These are phyloP conservation scores for Micromussa lordhowensis DNA, from an alignment of 92 coral and sea anemone species.

Conservation along the genomic window DNA sequence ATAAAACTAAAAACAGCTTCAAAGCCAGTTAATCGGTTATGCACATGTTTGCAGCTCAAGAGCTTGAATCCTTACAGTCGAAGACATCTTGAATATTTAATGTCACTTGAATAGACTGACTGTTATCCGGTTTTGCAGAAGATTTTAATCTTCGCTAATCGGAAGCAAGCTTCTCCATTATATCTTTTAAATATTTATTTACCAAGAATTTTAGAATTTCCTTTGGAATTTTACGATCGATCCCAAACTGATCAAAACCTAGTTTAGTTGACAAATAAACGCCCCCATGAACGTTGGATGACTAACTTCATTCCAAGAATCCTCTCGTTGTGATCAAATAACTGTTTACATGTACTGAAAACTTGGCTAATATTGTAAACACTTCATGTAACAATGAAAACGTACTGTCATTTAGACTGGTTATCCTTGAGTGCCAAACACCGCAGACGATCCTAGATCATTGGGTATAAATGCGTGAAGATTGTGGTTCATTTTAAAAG, in stretches of 20 bases:
- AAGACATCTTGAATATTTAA: too few species aligned
- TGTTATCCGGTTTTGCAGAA: too few species aligned
- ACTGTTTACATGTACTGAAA: not conserved
- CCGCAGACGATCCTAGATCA: too few species aligned
- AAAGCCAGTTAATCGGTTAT: too few species aligned
- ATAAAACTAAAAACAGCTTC: too few species aligned
- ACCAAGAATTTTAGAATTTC: not conserved
- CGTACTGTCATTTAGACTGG: not conserved
- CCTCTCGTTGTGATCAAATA: not conserved
- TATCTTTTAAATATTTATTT: not conserved
- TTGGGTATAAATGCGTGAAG: not conserved
- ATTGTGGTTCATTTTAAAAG: not conserved
- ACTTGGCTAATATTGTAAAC: not conserved
- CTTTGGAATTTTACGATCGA: not conserved
- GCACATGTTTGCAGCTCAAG: too few species aligned
- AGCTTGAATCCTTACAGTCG: too few species aligned
- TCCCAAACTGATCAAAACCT: not conserved
- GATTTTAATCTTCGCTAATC: too few species aligned
- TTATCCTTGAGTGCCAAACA: too few species aligned
- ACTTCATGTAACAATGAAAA: not conserved
- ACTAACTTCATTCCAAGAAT: not conserved
- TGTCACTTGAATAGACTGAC: too few species aligned
- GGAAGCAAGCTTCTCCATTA: too few species aligned
- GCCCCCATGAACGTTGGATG: not conserved
- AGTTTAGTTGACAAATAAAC: not conserved